A percentile compares a stretch with the other conserved stretches of the same genome.
These are phyloP conservation scores for Leucania comma DNA, from an alignment of 2,888 invertebrate species.

Conservation along the genomic window DNA sequence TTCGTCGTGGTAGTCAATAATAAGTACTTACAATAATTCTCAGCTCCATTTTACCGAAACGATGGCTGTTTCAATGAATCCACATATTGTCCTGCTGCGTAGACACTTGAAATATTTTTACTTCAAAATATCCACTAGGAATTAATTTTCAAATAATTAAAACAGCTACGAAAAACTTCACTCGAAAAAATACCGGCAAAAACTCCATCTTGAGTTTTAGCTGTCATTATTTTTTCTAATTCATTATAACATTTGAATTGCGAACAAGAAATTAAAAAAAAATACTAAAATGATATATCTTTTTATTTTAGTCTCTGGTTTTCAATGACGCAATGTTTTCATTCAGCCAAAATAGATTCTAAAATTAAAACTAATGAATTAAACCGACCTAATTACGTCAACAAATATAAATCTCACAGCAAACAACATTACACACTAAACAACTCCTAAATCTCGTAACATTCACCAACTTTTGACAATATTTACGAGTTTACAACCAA, in stretches of 20 bases:
- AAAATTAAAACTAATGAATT: constrained; percentile 37
- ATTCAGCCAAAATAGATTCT: constrained; percentile 14
- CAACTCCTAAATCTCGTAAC: constrained; percentile 63
- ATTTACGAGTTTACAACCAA: constrained; percentile 83
- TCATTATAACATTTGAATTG: not conserved
- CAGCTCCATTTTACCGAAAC: too few relatives aligned
- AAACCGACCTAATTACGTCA: constrained; percentile 58
- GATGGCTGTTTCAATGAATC: too few relatives aligned
- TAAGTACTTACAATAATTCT: too few relatives aligned
- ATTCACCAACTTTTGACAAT: constrained; percentile 64
- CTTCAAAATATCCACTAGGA: too few relatives aligned
- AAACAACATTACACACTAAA: constrained; percentile 59
- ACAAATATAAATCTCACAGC: constrained; percentile 50
- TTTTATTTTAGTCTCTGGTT: not conserved
- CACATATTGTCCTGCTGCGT: too few relatives aligned
- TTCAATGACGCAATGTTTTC: not conserved
- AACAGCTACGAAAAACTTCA: too few relatives aligned
- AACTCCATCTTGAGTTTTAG: too few relatives aligned
- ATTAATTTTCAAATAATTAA: too few relatives aligned
- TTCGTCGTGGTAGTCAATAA: too few relatives aligned
- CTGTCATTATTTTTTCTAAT: not conserved
- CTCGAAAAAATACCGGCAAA: too few relatives aligned
- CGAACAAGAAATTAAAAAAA: not conserved
- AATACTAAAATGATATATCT: not conserved
- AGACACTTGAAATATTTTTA: too few relatives aligned